These are phyloP conservation scores for Sylvia atricapilla DNA, from an alignment of 2,113 vertebrate species.

Conservation along the genomic window DNA sequence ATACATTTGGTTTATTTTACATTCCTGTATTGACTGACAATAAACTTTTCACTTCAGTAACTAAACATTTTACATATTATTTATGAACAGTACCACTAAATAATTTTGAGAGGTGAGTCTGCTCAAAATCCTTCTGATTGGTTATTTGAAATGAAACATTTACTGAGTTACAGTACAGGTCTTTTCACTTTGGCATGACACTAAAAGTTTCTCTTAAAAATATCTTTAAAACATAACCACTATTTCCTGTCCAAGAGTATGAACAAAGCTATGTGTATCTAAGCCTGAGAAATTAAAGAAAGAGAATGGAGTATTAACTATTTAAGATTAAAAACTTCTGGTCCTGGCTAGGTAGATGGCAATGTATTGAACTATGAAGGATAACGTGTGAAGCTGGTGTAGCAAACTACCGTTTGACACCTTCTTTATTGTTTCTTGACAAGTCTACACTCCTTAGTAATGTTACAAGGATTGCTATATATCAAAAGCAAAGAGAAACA, in stretches of 20 bases:
- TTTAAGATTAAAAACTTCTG: background rate
- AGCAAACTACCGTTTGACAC: background rate
- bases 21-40: background rate
- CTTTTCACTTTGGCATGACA: background rate
- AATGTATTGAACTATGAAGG: background rate
- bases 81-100: background rate
- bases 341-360: rapidly evolving
- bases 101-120: background rate
- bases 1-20: background rate
- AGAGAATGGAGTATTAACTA: rapidly evolving
- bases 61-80: background rate
- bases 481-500: background rate
- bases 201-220: background rate
- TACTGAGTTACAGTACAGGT: rapidly evolving
- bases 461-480: background rate
- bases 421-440: background rate
- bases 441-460: background rate
- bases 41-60: background rate
- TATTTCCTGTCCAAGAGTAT: background rate
- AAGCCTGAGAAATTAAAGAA: background rate
- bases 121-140: background rate
- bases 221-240: background rate
- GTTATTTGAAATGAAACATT: background rate
- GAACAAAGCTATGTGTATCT: background rate
- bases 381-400: background rate